Evolutionary conservation across 1,140 invertebrate genomes (phyloP).

Genomic region (Meloidogyne exigua): DNA sequence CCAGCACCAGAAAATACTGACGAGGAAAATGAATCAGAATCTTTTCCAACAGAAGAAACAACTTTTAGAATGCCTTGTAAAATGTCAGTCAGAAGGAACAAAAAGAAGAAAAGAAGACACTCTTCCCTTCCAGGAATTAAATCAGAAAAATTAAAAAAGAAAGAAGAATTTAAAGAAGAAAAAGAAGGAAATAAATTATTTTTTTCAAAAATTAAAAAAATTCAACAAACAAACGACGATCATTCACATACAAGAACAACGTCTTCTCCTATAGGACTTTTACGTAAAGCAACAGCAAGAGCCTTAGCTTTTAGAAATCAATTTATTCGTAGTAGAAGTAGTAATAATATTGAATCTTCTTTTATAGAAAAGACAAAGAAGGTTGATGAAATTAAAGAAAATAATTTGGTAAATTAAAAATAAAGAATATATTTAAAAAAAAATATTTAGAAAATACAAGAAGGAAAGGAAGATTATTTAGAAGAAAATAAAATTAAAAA

Average conservation of each 20-base stretch:
- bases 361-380: neutral
- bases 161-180: neutral
- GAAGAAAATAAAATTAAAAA: neutral
- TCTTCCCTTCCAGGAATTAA: conserved; percentile 10
- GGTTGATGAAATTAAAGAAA: neutral
- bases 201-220: too few relatives aligned
- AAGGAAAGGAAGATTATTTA: neutral
- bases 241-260: neutral
- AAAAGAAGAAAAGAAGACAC: neutral
- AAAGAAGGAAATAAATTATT: neutral
- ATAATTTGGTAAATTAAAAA: neutral
- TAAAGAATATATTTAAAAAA: neutral
- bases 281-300: conserved; percentile 1
- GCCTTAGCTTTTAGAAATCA: conserved; percentile 6
- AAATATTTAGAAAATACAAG: neutral
- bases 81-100: conserved; percentile 15
- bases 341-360: neutral
- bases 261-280: conserved; percentile 13
- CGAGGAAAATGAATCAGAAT: neutral
- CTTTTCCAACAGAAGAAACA: neutral
- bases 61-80: conserved; percentile 27
- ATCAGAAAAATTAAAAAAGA: neutral
- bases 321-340: neutral
- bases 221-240: neutral
- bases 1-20: neutral